Evolutionary conservation across 2,113 vertebrate species (phyloP), one percentile per base, ranked within the genome.

Genomic region (Xyrauchen texanus): DNA sequence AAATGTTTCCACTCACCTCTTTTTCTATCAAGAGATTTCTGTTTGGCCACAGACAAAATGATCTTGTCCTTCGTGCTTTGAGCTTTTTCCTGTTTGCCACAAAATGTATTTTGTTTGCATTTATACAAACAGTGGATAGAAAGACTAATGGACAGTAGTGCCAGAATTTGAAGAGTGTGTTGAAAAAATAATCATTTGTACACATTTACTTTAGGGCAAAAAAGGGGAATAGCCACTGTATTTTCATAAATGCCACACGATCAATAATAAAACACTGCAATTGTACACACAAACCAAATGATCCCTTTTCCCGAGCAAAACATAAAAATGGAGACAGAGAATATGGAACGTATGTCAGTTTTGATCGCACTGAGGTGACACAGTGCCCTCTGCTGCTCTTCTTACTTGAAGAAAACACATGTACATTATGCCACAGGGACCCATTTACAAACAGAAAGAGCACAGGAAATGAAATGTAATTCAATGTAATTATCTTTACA

Each of bases 21-120:
- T 85, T 97, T 98, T 78, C 96, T 93, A 85, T 98, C 96, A 67
- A 99, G 91, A 82, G 95, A 95, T 69, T 96, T 98, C 91, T 98
- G 96, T 0, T 96, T 99, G 73, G 96, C 96, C 74, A 94, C 94
- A 52, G 97, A 99, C 82, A 98, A 92, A 0, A 92, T 87, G 68
- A 87, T 88, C 82, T 88, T 88, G 60, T 96, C 94, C 87, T 94
- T 95, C 9, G 93, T 91, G 66, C 89, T 89, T 86, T 95, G 98
- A 62, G 91, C 83, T 92, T 97, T 99, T 89, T 97, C 96, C 97
- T 98, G 83, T 21, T 8, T 11, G 85, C 57, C 51, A 82, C 4
- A 69, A 5, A 51, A 13, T 4, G 10, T 8, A 16, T 34, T 57
- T 53, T 42, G 6, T 71, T 57, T 10, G 53, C 4, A 3, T 6